Percentiles rank a stretch among this genome's conserved stretches.
Conservation (phyloP, 2,888 invertebrate species). For the Napeogenes sylphis region DNA sequence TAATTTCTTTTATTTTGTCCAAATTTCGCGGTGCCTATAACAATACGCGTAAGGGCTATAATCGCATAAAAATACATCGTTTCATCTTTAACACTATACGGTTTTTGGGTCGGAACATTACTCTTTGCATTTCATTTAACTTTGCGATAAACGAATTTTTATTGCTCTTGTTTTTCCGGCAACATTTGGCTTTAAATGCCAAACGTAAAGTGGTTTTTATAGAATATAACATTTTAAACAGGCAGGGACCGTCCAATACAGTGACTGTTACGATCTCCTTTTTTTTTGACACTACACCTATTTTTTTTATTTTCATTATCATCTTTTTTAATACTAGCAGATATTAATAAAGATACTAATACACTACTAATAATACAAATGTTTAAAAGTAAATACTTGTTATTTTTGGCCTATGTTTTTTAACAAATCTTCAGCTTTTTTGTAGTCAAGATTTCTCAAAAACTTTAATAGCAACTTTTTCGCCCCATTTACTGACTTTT, state of each 20-base stretch:
- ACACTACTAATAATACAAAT: too few species aligned
- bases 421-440: too few species aligned
- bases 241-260: constrained; percentile 3
- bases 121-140: constrained; percentile 30
- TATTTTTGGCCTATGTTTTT: too few species aligned
- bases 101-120: constrained; percentile 24
- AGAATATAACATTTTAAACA: constrained; percentile 13
- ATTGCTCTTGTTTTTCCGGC: constrained; percentile 19
- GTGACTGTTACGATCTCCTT: neutral
- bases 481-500: too few species aligned
- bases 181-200: constrained; percentile 18
- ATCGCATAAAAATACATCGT: constrained; percentile 12
- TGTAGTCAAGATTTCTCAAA: too few species aligned
- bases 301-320: too few species aligned
- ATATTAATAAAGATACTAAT: too few species aligned
- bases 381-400: too few species aligned
- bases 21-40: constrained; percentile 17
- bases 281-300: neutral
- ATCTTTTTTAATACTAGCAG: too few species aligned
- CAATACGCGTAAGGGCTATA: constrained; percentile 12
- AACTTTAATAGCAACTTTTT: too few species aligned
- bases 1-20: constrained; percentile 15
- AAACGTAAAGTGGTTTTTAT: constrained; percentile 2
- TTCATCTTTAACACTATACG: constrained; percentile 14
- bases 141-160: constrained; percentile 26